These are phyloP conservation scores for Acestrorhynchus altus DNA, from an alignment of 2,797 vertebrate species.

Conservation along the genomic window DNA sequence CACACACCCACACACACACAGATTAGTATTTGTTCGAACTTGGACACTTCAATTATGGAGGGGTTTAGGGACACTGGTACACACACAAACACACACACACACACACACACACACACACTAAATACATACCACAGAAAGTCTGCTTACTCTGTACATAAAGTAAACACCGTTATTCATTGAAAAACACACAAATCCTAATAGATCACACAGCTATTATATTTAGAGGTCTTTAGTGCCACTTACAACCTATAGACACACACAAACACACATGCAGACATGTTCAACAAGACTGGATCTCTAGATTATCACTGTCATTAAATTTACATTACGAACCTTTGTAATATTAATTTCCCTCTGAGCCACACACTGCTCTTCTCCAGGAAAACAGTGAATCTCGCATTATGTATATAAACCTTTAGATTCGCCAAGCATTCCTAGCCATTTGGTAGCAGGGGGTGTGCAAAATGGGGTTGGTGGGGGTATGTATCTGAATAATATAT, in stretches of 20 bases:
- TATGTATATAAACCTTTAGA: conserved; percentile 76
- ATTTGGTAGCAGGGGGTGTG: conserved; percentile 15
- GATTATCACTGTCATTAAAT: conserved; percentile 75
- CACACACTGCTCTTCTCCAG: conserved; percentile 71
- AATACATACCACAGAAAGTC: not conserved
- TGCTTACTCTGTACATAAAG: not conserved
- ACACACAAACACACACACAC: conserved; percentile 47
- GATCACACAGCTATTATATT: not conserved
- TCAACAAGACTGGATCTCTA: conserved; percentile 14
- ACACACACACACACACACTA: conserved; percentile 49
- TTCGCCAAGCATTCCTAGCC: conserved; percentile 73
- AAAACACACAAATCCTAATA: conserved; percentile 21
- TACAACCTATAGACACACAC: not conserved
- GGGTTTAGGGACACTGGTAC: conserved; percentile 53
- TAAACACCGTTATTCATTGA: not conserved
- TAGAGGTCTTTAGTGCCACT: not conserved
- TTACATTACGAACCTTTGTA: conserved; percentile 71
- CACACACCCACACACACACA: conserved; percentile 39
- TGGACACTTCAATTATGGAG: conserved; percentile 48
- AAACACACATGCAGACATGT: not conserved
- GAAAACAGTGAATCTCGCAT: conserved; percentile 73
- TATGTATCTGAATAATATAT: conserved; percentile 76
- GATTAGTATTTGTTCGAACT: not conserved
- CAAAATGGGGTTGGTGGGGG: not conserved
- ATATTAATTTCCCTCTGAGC: conserved; percentile 75